Percentiles rank a stretch among this genome's conserved stretches.
Evolutionary conservation across 23 tunicate genomes (phyloP).

Genomic region (Pegea sp.): DNA sequence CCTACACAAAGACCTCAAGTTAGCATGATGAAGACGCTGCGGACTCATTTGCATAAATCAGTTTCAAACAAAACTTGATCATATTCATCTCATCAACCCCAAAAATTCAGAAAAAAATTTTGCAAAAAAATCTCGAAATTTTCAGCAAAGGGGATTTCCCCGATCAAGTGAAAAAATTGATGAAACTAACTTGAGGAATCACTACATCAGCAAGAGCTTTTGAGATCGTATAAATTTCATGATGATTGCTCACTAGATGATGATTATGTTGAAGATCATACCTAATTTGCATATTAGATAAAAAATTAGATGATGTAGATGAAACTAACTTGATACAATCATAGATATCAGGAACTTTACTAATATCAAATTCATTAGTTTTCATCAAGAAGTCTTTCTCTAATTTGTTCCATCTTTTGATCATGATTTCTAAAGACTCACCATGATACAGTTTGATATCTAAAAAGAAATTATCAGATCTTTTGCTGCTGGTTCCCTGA

Average conservation of each 20-base stretch:
- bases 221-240: constrained; percentile 49
- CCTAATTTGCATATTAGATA: constrained; percentile 5
- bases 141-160: no score
- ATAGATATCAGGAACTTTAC: constrained; percentile 93
- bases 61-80: neutral
- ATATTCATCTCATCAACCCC: no score
- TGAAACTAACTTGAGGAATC: constrained; percentile 65
- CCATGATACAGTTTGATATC: constrained; percentile 50
- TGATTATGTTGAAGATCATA: constrained; percentile 88
- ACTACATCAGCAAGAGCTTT: constrained; percentile 91
- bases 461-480: no score
- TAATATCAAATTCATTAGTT: constrained; percentile 49
- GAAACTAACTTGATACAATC: constrained; percentile 76
- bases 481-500: no score
- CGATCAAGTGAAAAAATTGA: no score
- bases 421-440: constrained; percentile 70
- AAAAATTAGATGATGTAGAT: neutral
- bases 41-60: no score
- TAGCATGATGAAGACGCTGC: no score
- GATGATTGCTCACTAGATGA: constrained; percentile 25
- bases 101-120: no score
- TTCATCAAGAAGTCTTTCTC: constrained; percentile 59
- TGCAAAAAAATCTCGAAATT: no score
- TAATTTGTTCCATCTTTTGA: constrained; percentile 82
- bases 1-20: constrained; percentile 18